Conservation (phyloP, 2,888 invertebrate genomes). For the Parnassius mnemosyne region DNA sequence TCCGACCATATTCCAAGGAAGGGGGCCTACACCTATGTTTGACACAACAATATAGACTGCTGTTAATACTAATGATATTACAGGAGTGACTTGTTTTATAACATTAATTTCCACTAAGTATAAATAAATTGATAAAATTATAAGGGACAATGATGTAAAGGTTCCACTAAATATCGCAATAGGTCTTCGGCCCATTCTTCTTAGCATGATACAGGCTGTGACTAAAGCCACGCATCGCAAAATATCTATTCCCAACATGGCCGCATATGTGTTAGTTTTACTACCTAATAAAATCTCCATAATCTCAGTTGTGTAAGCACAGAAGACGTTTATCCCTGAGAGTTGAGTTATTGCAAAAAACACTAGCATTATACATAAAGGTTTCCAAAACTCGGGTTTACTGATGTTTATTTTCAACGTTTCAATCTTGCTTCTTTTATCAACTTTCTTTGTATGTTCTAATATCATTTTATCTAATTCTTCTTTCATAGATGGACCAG, state of each 20-base stretch:
- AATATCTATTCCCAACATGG: constrained; percentile 83
- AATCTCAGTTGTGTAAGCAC: constrained; percentile 85
- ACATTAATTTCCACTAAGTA: constrained; percentile 53
- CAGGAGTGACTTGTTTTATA: constrained; percentile 51
- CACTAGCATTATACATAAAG: constrained; percentile 80
- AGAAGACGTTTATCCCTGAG: constrained; percentile 85
- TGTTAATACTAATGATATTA: constrained; percentile 73
- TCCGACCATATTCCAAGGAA: constrained; percentile 88
- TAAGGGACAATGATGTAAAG: constrained; percentile 81
- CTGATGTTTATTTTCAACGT: constrained; percentile 62
- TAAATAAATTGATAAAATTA: constrained; percentile 74
- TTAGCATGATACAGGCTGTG: constrained; percentile 81
- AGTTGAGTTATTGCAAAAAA: constrained; percentile 85
- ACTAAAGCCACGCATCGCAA: constrained; percentile 82
- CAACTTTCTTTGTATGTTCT: constrained; percentile 58
- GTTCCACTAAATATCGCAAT: constrained; percentile 83
- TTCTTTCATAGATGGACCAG: constrained; percentile 59
- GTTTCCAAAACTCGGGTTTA: constrained; percentile 81
- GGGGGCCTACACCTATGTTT: constrained; percentile 81
- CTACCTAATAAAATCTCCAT: constrained; percentile 81
- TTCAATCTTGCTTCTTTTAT: constrained; percentile 52
- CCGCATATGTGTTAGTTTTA: constrained; percentile 77
- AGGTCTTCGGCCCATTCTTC: constrained; percentile 81
- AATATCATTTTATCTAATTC: constrained; percentile 76
- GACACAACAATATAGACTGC: constrained; percentile 81